Evolutionary conservation across 2,113 vertebrate species (phyloP), one percentile per base, ranked within the genome.

Genomic region (Ardeotis arabs): DNA sequence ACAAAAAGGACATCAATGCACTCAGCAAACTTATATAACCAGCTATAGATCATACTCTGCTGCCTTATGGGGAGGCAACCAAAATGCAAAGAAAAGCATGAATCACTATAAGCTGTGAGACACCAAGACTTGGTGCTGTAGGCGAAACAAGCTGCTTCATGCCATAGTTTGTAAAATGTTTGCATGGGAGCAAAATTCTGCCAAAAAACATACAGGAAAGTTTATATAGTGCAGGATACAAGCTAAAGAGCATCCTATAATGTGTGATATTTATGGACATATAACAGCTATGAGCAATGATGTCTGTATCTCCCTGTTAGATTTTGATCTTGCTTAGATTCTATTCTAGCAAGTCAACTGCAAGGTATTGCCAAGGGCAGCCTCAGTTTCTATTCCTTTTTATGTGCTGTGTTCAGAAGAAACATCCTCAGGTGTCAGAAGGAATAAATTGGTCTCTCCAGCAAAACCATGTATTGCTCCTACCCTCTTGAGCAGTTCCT

Each of bases 71-170:
- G 72, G 76, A 90, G 76, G 76, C n/a, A 92, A 74, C 33, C 8
- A 33, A 78, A 45, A 67, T 49, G 79, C 66, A 72, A n/a, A 89
- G 76, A 78, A 89, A 73, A 64, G 45, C 52, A 9, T 90, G 88
- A 96, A 90, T 96, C 94, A 94, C 49, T 60, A 13, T 22, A 44
- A 90, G 73, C 62, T 72, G 39, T 64, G 84, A 87, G 88, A 81
- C 79, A 93, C 45, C 47, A 41, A 59, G 83, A 79, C 83, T 89
- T 81, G 88, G 88, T 84, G 88, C 86, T 84, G 56, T 27, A 75
- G 90, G 94, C 83, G 84, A 93, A 96, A 86, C 95, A 95, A 92
- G 92, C 58, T 90, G 49, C 69, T 92, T 93, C 95, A 93, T 72
- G 95, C 66, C 35, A 45, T 41, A 23, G 58, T 92, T 78, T 60